Percentiles rank a stretch among this genome's conserved stretches.
Conservation (phyloP, 2,113 vertebrate species). For the Dipodomys merriami region DNA sequence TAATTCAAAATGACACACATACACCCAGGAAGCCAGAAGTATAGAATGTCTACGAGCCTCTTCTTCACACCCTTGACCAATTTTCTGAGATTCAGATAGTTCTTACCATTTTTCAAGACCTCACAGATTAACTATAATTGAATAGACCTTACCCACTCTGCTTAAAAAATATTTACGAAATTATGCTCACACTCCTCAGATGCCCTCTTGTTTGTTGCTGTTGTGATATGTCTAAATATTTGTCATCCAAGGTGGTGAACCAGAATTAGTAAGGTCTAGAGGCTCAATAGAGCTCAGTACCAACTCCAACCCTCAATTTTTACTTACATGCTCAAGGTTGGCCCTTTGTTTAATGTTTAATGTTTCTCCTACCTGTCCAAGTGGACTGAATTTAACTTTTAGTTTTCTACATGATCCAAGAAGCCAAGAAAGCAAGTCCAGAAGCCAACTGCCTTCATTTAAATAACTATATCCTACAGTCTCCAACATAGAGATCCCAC, state of each 20-base stretch:
- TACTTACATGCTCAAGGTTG: not conserved
- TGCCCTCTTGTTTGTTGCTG: not conserved
- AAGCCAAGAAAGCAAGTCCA: slow-evolving; percentile 39
- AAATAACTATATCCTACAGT: not conserved
- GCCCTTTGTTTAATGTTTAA: slow-evolving; percentile 35
- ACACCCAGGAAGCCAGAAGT: not conserved
- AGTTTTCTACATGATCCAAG: slow-evolving; percentile 9
- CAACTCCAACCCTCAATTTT: not conserved
- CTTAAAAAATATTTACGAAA: not conserved
- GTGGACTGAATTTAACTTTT: slow-evolving; percentile 39
- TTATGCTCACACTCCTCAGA: slow-evolving; percentile 7
- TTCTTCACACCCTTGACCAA: not conserved
- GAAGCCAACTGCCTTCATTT: not conserved
- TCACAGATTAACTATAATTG: not conserved
- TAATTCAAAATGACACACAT: not conserved
- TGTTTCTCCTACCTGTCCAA: slow-evolving; percentile 40
- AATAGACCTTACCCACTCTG: not conserved
- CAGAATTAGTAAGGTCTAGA: not conserved
- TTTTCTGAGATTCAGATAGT: not conserved
- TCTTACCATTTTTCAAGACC: not conserved
- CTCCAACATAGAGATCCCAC: not conserved
- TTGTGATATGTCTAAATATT: not conserved
- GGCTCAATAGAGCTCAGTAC: not conserved
- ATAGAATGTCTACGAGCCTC: not conserved
- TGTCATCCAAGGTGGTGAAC: not conserved